phyloP scores from a whole-genome alignment of 2,797 vertebrate species.

The Clarias fuscus region DNA sequence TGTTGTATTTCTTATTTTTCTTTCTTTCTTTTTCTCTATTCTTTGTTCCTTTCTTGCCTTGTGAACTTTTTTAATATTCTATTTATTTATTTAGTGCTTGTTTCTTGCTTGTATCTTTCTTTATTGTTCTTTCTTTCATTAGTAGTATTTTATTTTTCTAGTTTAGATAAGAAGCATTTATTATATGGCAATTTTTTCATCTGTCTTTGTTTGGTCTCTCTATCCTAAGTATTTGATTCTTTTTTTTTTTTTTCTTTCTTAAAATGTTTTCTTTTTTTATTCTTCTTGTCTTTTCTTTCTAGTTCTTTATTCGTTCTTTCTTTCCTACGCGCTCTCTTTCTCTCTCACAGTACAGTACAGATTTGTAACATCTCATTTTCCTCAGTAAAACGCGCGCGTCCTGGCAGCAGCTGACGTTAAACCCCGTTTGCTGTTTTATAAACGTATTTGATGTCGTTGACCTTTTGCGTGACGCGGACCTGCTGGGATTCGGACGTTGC shows the following conservation, averaged over 20 bases:
- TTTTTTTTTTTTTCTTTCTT: not conserved
- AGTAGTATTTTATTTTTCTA: not conserved
- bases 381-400: not conserved
- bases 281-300: too few species aligned
- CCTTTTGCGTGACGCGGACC: not conserved
- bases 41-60: not conserved
- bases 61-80: not conserved
- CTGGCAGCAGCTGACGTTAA: not conserved
- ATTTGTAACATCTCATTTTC: not conserved
- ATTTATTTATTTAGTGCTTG: not conserved
- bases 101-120: not conserved
- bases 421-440: not conserved
- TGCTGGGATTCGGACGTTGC: not conserved
- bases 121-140: not conserved
- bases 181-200: not conserved
- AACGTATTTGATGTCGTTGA: not conserved
- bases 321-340: too few species aligned
- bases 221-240: not conserved
- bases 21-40: not conserved
- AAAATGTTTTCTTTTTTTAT: not conserved
- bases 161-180: not conserved
- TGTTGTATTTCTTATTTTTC: not conserved
- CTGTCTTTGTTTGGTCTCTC: not conserved
- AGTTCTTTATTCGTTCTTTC: too few species aligned
- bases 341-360: too few species aligned